Conservation (phyloP, 2,888 invertebrate species). For the Synergus umbraculus region DNA sequence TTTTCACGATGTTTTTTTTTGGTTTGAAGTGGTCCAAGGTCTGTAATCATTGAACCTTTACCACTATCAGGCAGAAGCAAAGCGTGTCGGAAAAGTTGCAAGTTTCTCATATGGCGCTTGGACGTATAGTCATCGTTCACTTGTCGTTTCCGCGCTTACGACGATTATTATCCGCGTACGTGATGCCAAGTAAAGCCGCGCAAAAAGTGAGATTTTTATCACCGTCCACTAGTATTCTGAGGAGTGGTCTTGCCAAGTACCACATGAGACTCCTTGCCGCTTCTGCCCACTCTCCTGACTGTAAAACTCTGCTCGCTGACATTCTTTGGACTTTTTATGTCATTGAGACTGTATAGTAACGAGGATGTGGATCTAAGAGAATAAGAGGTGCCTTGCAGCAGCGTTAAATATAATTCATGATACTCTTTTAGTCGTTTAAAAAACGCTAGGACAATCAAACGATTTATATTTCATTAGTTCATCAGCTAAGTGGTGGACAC, state of each 20-base stretch:
- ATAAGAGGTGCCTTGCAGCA: slow-evolving; percentile 8
- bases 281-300: slow-evolving; percentile 38
- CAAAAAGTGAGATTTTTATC: slow-evolving; percentile 41
- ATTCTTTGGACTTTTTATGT: slow-evolving; percentile 41
- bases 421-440: not conserved
- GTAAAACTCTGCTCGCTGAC: slow-evolving; percentile 33
- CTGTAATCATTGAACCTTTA: not conserved
- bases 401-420: slow-evolving; percentile 10
- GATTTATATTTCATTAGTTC: not conserved
- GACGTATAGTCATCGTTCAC: slow-evolving; percentile 34
- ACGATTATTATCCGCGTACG: slow-evolving; percentile 39
- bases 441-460: not conserved
- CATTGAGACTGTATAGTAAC: slow-evolving; percentile 24
- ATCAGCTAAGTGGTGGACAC: not conserved
- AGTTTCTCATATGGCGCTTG: not conserved
- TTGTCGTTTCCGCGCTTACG: slow-evolving; percentile 39
- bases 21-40: not conserved
- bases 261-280: slow-evolving; percentile 26
- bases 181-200: slow-evolving; percentile 33
- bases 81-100: not conserved
- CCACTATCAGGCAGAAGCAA: not conserved
- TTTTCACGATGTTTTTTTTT: not conserved
- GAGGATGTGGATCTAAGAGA: slow-evolving; percentile 28
- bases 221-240: slow-evolving; percentile 40
- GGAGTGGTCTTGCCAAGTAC: slow-evolving; percentile 41